These are phyloP conservation scores for Mustelus asterias DNA, from an alignment of 2,113 vertebrate species.

Conservation along the genomic window DNA sequence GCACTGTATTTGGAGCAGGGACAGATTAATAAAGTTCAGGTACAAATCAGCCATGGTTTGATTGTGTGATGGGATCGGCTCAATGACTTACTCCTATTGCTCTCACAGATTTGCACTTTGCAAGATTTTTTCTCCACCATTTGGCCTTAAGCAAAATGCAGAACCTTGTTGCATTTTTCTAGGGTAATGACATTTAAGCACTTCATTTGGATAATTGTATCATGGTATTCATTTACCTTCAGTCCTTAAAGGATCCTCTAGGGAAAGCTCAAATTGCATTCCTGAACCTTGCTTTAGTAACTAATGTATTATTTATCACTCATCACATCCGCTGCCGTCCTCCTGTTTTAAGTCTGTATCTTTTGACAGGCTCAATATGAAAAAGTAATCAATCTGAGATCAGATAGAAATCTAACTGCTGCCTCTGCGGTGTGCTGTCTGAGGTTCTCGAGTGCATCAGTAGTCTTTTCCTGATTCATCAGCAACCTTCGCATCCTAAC, in stretches of 20 bases:
- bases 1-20: not conserved
- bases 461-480: not conserved
- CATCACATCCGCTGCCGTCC: not conserved
- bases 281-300: not conserved
- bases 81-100: not conserved
- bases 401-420: not conserved
- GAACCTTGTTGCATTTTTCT: not conserved
- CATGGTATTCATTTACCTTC: not conserved
- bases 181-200: not conserved
- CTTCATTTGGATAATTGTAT: conserved; percentile 13
- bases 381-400: not conserved
- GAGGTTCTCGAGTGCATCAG: not conserved
- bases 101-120: not conserved
- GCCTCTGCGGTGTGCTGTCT: not conserved
- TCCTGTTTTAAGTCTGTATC: not conserved
- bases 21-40: not conserved
- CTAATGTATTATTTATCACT: not conserved
- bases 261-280: conserved; percentile 17
- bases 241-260: not conserved
- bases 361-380: not conserved
- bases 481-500: not conserved
- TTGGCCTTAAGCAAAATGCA: not conserved
- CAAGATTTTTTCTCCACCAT: not conserved
- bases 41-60: not conserved
- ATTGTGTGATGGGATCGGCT: not conserved